Conservation (phyloP, 2,888 invertebrate species). For the Eupithecia subfuscata region DNA sequence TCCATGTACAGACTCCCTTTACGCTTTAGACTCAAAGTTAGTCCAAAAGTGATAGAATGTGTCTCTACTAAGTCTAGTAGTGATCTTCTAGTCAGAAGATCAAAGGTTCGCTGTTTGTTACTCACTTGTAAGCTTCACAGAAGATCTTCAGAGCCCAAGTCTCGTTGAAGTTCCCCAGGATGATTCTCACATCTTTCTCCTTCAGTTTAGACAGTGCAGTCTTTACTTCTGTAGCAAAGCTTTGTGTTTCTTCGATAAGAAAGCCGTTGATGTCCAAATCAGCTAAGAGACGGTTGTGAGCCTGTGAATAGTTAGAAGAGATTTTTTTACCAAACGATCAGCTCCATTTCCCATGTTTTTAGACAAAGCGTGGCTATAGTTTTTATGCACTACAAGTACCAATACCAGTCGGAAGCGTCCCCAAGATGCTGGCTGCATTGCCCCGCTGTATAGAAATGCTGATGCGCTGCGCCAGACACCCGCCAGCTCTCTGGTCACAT, state of each 20-base stretch:
- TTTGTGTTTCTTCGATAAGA: slow-evolving; percentile 94
- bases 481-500: no score
- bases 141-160: slow-evolving; percentile 95
- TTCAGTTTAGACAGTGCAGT: slow-evolving; percentile 91
- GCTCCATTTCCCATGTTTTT: not conserved
- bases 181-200: slow-evolving; percentile 96
- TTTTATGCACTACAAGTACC: no score
- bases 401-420: no score
- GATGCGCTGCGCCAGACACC: no score
- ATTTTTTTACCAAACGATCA: not conserved
- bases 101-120: not conserved
- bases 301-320: slow-evolving; percentile 72
- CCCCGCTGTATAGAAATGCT: no score
- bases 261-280: slow-evolving; percentile 92
- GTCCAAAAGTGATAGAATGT: not conserved
- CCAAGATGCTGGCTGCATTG: no score
- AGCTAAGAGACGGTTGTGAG: slow-evolving; percentile 94
- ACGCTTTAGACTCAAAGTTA: not conserved
- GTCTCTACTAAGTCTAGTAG: no score
- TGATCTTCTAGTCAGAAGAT: not conserved
- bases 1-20: not conserved
- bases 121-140: slow-evolving; percentile 92
- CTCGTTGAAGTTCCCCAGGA: slow-evolving; percentile 98
- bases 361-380: no score
- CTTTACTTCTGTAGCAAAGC: slow-evolving; percentile 94